phyloP scores from a whole-genome alignment of 2,888 invertebrate species.

The Ariolimax columbianus region DNA sequence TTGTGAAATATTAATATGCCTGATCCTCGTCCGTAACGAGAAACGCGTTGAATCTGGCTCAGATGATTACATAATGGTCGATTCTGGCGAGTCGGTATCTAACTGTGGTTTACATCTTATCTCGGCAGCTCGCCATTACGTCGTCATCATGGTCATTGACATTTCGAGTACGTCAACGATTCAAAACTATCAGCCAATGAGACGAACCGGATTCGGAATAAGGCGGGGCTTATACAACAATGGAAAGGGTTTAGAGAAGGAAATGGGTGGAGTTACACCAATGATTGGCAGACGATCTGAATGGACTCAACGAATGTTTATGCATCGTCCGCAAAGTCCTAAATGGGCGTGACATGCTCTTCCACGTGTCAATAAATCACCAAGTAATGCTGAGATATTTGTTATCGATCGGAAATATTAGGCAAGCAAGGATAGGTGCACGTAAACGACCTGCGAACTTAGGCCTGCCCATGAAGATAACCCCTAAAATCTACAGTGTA shows the following conservation, averaged over 20 bases:
- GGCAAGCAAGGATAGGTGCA: conserved; percentile 25
- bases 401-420: conserved; percentile 33
- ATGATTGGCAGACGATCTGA: background rate
- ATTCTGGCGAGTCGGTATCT: no score
- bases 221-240: conserved; percentile 6
- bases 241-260: background rate
- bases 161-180: background rate
- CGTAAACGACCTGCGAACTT: background rate
- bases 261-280: background rate
- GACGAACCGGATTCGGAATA: background rate
- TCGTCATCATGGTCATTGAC: background rate
- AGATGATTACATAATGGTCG: no score
- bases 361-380: conserved; percentile 6
- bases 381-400: background rate
- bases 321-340: background rate
- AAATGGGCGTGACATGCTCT: background rate
- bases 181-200: background rate
- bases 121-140: background rate
- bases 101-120: conserved; percentile 15
- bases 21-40: no score
- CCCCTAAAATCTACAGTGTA: background rate
- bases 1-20: no score
- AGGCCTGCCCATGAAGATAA: background rate
- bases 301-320: background rate
- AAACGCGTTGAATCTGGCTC: no score